Percentiles rank a stretch among this genome's conserved stretches.
Conservation (phyloP, 2,888 invertebrate genomes). For the Crocallis elinguaria region DNA sequence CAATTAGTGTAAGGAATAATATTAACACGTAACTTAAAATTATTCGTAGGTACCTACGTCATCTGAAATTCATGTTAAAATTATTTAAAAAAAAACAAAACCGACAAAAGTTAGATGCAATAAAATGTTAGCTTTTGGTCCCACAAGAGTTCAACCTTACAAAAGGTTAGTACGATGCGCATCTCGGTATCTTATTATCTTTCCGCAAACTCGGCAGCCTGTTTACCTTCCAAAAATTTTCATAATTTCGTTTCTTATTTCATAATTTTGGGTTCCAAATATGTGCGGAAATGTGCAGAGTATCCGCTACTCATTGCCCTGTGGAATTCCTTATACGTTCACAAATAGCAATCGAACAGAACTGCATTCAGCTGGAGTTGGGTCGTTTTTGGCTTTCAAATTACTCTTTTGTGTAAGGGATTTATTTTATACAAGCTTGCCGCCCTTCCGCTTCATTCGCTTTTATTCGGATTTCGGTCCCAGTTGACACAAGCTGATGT, state of each 20-base stretch:
- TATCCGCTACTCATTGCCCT: conserved; percentile 4
- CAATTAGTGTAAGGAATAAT: too few relatives aligned
- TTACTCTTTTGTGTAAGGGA: conserved; percentile 4
- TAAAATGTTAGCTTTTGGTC: conserved; percentile 27
- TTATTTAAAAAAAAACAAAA: neutral
- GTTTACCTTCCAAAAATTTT: conserved; percentile 40
- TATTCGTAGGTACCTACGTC: too few relatives aligned
- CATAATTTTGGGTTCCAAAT: conserved; percentile 38
- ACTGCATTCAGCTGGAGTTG: conserved; percentile 8
- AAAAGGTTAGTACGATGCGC: conserved; percentile 35
- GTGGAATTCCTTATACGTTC: conserved; percentile 8
- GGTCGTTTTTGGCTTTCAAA: conserved; percentile 8
- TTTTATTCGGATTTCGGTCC: neutral
- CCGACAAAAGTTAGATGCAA: neutral
- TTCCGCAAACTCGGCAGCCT: conserved; percentile 39
- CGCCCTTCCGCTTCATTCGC: neutral
- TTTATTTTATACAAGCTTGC: conserved; percentile 4
- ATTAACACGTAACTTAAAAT: too few relatives aligned
- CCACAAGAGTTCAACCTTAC: conserved; percentile 28
- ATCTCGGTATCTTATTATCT: conserved; percentile 41
- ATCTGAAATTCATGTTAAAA: too few relatives aligned
- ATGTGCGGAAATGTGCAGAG: conserved; percentile 22
- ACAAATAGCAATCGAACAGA: conserved; percentile 8
- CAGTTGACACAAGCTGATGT: neutral
- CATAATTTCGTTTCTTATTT: conserved; percentile 41